A percentile compares a stretch with the other conserved stretches of the same genome.
phyloP scores from a whole-genome alignment of 2,113 vertebrate species.

The Dascyllus trimaculatus region DNA sequence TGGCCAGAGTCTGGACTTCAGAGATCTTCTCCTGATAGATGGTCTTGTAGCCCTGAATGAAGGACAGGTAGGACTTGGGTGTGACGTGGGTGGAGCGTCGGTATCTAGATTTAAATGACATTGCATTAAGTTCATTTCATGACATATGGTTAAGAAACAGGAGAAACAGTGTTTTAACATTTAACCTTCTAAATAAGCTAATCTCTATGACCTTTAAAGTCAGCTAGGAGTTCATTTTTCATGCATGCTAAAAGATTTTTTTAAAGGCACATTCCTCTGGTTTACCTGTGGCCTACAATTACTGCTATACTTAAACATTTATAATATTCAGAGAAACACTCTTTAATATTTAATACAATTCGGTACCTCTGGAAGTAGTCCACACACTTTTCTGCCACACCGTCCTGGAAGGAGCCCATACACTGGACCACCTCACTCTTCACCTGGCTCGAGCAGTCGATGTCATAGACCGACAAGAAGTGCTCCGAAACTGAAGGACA shows the following conservation, averaged over 20 bases:
- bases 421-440: slow-evolving; percentile 93
- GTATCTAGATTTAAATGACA: slow-evolving; percentile 70
- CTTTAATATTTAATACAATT: too few relatives aligned
- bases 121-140: not conserved
- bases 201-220: too few relatives aligned
- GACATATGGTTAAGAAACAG: not conserved
- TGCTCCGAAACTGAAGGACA: slow-evolving; percentile 90
- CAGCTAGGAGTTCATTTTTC: too few relatives aligned
- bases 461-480: slow-evolving; percentile 91
- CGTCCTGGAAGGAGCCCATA: slow-evolving; percentile 97
- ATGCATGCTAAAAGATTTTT: too few relatives aligned
- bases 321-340: too few relatives aligned
- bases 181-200: too few relatives aligned
- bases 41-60: slow-evolving; percentile 94
- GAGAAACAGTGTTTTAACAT: not conserved
- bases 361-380: slow-evolving; percentile 93
- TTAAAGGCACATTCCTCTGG: not conserved
- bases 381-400: slow-evolving; percentile 94
- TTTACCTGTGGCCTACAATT: too few relatives aligned
- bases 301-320: too few relatives aligned
- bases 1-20: slow-evolving; percentile 90
- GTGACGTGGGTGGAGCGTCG: slow-evolving; percentile 94
- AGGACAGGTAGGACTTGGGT: slow-evolving; percentile 96
- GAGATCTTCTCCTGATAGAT: slow-evolving; percentile 92
- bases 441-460: slow-evolving; percentile 89